Evolutionary conservation across 2,113 vertebrate genomes (phyloP), one percentile per base, ranked within the genome.

Genomic region (Vidua chalybeata): DNA sequence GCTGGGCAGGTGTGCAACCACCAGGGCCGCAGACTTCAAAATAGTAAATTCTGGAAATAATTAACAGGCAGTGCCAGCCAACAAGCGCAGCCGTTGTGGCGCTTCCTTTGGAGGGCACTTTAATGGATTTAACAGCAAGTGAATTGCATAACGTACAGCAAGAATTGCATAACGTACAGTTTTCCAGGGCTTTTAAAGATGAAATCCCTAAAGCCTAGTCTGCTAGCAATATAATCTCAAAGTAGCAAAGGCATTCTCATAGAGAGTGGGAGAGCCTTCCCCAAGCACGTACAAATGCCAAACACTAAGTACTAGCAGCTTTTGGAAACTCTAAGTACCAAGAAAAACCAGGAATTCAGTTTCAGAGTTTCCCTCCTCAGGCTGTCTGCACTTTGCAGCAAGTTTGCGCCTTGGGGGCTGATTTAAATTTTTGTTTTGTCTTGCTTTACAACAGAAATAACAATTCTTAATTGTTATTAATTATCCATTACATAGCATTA

Each of bases 71-170:
- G 56, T 8, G 6, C 37, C 67, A 59, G 77, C 69, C 71, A 56
- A 24, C 2, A 1, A 52, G 18, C 0, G 0, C 45, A 52, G 91
- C 43, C 28, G 0, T 71, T 75, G 51, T 0, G 2, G 43, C 20
- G 16, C 84, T 91, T 90, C 87, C 80, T 81, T 84, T 56, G 26
- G 48, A 81, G 63, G 87, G 31, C 35, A 39, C 31, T 2, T 45
- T 48, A 61, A 78, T 75, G 63, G 86, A 48, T 61, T 84, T 75
- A 84, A 87, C 61, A 88, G 86, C 39, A 59, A 75, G 41, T 21
- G 73, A 84, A 84, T 56, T 87, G 41, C 73, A 81, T 69, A 35
- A 35, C 35, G 35, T 35, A 35, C 35, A 35, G 35, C 35, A 35
- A 35, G 35, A 35, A 35, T 35, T 35, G 35, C 35, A 35, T 35